Percentiles rank a stretch among this genome's conserved stretches.
Conservation (phyloP, 2,888 invertebrate genomes). For the Sinohyriopsis cumingii region DNA sequence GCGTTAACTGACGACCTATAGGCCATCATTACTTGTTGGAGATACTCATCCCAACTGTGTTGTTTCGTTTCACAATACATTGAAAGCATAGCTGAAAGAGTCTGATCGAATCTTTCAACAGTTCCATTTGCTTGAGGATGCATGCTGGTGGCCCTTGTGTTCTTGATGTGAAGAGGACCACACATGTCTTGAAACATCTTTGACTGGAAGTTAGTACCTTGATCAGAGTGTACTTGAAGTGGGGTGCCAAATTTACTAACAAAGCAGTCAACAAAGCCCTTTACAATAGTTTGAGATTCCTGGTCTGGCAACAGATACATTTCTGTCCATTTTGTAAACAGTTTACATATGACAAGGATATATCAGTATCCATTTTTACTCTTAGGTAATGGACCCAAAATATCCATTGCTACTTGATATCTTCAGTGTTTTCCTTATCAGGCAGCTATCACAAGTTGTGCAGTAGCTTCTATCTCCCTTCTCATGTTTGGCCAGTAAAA, state of each 20-base stretch:
- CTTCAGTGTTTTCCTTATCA: constrained; percentile 1
- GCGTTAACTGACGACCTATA: too few relatives aligned
- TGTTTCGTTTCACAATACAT: too few relatives aligned
- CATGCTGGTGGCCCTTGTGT: too few relatives aligned
- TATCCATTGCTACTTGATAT: constrained; percentile 8
- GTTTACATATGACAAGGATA: constrained; percentile 14
- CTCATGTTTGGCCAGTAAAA: constrained; percentile 7
- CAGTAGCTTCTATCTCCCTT: constrained; percentile 11
- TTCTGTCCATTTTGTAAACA: constrained; percentile 10
- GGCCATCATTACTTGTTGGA: too few relatives aligned
- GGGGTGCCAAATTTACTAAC: constrained; percentile 14
- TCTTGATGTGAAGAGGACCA: constrained; percentile 10
- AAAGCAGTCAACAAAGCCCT: constrained; percentile 9
- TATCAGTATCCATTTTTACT: constrained; percentile 8
- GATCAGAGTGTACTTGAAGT: constrained; percentile 7
- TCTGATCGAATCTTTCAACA: too few relatives aligned
- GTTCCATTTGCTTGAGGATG: too few relatives aligned
- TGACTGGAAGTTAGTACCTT: constrained; percentile 21
- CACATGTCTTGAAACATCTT: constrained; percentile 14
- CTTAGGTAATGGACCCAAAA: constrained; percentile 11
- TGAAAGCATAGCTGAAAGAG: too few relatives aligned
- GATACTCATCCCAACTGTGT: too few relatives aligned
- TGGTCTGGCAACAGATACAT: constrained; percentile 6
- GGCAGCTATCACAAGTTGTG: constrained; percentile 8
- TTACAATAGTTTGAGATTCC: constrained; percentile 10